Evolutionary conservation across 2,888 invertebrate genomes (phyloP).

Genomic region (Drosophila mettleri): DNA sequence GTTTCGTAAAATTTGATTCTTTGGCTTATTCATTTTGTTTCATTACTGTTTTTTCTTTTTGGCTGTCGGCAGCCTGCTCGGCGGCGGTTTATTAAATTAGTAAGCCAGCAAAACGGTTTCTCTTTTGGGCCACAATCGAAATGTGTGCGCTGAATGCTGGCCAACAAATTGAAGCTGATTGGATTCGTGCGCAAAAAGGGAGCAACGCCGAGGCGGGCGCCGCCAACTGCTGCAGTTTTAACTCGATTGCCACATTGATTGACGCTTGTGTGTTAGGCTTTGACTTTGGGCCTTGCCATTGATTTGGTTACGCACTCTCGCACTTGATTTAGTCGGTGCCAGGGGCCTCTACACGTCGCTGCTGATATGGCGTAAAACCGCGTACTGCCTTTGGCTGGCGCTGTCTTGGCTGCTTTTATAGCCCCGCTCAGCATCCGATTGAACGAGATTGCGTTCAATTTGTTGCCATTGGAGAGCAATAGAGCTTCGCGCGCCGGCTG

Average conservation of each 20-base stretch:
- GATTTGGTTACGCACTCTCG: constrained; percentile 47
- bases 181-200: constrained; percentile 19
- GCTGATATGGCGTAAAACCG: constrained; percentile 12
- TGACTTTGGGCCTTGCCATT: constrained; percentile 28
- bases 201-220: neutral
- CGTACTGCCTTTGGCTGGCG: constrained; percentile 19
- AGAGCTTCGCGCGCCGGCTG: constrained; percentile 43
- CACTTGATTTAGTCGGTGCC: constrained; percentile 33
- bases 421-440: constrained; percentile 37
- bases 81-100: constrained; percentile 48
- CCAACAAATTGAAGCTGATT: constrained; percentile 57
- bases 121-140: constrained; percentile 19
- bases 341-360: neutral
- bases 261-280: constrained; percentile 50
- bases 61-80: neutral
- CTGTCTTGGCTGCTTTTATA: constrained; percentile 53
- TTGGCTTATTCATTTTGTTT: constrained; percentile 28
- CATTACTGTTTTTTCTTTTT: neutral
- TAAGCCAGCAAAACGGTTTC: constrained; percentile 34
- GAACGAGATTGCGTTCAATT: constrained; percentile 15
- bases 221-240: constrained; percentile 46
- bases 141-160: constrained; percentile 32
- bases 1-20: constrained; percentile 46
- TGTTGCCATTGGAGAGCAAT: neutral
- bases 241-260: constrained; percentile 68